Base-by-base conservation (phyloP, 2,113 vertebrate genomes). In the Vulpes lagopus region DNA sequence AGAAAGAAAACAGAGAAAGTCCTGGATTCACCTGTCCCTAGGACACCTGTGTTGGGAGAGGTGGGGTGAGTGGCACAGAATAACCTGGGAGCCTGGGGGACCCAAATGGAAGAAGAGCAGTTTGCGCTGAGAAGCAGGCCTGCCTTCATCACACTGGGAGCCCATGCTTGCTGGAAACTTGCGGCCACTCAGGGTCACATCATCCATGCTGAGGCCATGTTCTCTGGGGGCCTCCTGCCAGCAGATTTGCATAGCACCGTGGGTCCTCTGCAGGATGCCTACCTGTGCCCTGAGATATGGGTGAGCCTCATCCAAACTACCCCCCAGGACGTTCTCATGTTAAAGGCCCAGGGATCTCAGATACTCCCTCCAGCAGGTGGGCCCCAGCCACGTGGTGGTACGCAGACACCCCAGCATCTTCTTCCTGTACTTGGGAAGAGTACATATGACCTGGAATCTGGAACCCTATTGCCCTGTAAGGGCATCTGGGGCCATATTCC, bases 31-130 rank as follows among this genome's bases (percentile, higher is more conserved):
- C 14, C 32, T 49, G 51, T 59, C 22, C 53, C 35, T 51, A 16
- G 87, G 88, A 23, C 8, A 7, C 5, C 51, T 27, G 64, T 19
- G 19, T 14, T 57, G 74, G 27, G 57, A 55, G 49, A 11, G 0
- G 22, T 6, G 4, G 0, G 0, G 49, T 2, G 17, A 67, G 51
- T 14, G 19, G 78, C 23, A 27, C 6, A 32, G 32, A 79, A 25
- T 8, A 11, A 4, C 49, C 49, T 3, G 5, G 38, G 30, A 22
- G 15, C 22, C 74, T 2, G 6, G 22, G 11, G 11, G n/a, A 8
- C 57, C 1, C 25, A 17, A 0, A 1, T 5, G 11, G 11, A 23
- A 60, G 51, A 8, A 43, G 19, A 43, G 32, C 2, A 2, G 59
- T 27, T 14, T 22, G 8, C 2, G 0, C 65, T 14, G 27, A 74